Evolutionary conservation across 2,888 invertebrate genomes (phyloP).

Genomic region (Hydroisotoma schaefferi): DNA sequence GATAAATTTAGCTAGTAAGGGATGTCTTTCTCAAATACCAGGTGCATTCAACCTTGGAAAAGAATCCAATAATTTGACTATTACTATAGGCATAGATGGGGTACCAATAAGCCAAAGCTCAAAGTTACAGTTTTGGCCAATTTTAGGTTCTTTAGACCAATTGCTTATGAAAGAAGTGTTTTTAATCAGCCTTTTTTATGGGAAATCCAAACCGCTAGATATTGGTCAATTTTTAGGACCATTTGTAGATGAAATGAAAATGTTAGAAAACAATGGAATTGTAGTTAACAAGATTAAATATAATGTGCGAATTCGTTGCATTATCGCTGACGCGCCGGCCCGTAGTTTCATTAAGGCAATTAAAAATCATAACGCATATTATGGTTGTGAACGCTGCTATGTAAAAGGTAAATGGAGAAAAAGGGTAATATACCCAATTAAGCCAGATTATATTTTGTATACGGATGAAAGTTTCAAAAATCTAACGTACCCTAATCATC

Average conservation of each 20-base stretch:
- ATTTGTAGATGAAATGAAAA: constrained; percentile 5
- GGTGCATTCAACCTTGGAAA: background rate
- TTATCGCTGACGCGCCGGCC: constrained; percentile 15
- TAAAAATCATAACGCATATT: constrained; percentile 1
- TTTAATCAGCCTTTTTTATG: constrained; percentile 6
- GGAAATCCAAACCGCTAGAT: background rate
- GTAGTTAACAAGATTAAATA: background rate
- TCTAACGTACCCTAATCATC: constrained; percentile 27
- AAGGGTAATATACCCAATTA: background rate
- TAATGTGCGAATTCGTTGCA: constrained; percentile 1
- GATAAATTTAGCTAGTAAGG: background rate
- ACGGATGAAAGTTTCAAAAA: constrained; percentile 23
- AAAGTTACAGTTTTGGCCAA: constrained; percentile 5
- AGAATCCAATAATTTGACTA: background rate
- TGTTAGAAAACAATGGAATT: background rate
- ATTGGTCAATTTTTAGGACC: background rate
- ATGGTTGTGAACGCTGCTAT: constrained; percentile 15
- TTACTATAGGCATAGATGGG: background rate
- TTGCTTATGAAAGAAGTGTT: background rate
- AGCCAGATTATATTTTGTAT: background rate
- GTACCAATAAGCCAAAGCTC: background rate
- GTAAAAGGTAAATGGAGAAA: constrained; percentile 2
- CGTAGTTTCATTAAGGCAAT: constrained; percentile 8
- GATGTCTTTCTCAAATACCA: background rate
- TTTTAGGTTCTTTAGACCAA: constrained; percentile 1